phyloP scores from a whole-genome alignment of 2,113 vertebrate species.

The Cisticola juncidis region DNA sequence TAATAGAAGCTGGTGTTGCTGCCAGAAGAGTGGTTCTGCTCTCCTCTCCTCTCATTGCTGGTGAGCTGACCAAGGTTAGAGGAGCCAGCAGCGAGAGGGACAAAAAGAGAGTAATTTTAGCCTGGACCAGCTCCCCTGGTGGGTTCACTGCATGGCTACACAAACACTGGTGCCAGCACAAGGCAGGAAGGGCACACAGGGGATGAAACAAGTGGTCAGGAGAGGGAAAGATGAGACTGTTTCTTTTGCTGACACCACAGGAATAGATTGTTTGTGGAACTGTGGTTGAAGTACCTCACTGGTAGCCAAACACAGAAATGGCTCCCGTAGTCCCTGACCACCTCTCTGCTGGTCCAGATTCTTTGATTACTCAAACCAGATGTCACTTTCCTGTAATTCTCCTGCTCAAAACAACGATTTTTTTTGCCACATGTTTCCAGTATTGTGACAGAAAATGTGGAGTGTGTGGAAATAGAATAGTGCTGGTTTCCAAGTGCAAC shows the following conservation, averaged over 20 bases:
- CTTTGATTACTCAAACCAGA: not conserved
- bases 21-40: not conserved
- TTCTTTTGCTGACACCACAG: conserved; percentile 12
- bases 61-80: not conserved
- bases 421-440: not conserved
- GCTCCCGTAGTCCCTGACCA: not conserved
- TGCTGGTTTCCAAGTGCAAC: not conserved
- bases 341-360: not conserved
- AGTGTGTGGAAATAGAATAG: not conserved
- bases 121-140: not conserved
- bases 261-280: conserved; percentile 1
- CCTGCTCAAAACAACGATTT: not conserved
- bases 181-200: not conserved
- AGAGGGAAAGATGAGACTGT: not conserved
- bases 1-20: not conserved
- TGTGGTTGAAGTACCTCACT: not conserved
- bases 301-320: not conserved
- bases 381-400: conserved; percentile 29
- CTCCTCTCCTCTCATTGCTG: not conserved
- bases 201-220: conserved; percentile 12
- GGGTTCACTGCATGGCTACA: not conserved
- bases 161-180: conserved; percentile 9
- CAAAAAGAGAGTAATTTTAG: not conserved
- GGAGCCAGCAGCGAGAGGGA: not conserved
- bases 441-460: not conserved